These are phyloP conservation scores for Dinoponera quadriceps DNA, from an alignment of 1,140 invertebrate species.

Conservation along the genomic window DNA sequence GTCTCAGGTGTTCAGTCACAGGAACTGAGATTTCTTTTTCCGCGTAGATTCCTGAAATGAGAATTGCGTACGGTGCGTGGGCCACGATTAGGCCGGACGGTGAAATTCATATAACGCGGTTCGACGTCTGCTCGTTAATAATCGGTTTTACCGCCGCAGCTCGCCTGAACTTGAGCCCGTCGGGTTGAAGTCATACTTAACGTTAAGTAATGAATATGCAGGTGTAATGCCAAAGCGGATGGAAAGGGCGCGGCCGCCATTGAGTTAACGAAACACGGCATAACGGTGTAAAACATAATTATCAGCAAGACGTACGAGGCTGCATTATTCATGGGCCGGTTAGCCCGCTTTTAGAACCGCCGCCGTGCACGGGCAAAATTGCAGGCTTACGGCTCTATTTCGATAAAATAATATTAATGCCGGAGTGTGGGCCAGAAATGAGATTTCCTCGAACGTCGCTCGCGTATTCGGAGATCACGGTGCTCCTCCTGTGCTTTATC, in stretches of 20 bases:
- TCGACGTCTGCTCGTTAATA: slow-evolving; percentile 41
- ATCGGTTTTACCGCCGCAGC: slow-evolving; percentile 16
- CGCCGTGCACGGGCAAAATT: slow-evolving; percentile 73
- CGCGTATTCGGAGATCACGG: slow-evolving; percentile 11
- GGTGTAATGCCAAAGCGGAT: slow-evolving; percentile 74
- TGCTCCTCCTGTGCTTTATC: slow-evolving; percentile 27
- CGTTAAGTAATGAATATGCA: slow-evolving; percentile 82
- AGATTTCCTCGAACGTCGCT: slow-evolving; percentile 7
- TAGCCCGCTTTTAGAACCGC: slow-evolving; percentile 79
- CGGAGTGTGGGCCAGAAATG: slow-evolving; percentile 26
- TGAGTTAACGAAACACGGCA: slow-evolving; percentile 83
- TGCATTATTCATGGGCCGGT: slow-evolving; percentile 82
- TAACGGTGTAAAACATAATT: slow-evolving; percentile 84
- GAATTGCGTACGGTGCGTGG: no score
- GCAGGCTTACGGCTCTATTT: slow-evolving; percentile 79
- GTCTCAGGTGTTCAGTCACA: no score
- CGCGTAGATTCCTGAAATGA: no score
- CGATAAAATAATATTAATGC: slow-evolving; percentile 60
- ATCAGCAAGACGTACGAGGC: slow-evolving; percentile 81
- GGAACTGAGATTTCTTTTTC: no score
- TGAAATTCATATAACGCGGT: slow-evolving; percentile 46
- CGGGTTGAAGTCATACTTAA: slow-evolving; percentile 77
- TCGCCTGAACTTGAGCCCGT: slow-evolving; percentile 31
- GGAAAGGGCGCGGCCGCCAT: slow-evolving; percentile 71
- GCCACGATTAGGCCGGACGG: slow-evolving; percentile 30